Evolutionary conservation across 2,888 invertebrate species (phyloP).

Genomic region (Oxytorus armatus): DNA sequence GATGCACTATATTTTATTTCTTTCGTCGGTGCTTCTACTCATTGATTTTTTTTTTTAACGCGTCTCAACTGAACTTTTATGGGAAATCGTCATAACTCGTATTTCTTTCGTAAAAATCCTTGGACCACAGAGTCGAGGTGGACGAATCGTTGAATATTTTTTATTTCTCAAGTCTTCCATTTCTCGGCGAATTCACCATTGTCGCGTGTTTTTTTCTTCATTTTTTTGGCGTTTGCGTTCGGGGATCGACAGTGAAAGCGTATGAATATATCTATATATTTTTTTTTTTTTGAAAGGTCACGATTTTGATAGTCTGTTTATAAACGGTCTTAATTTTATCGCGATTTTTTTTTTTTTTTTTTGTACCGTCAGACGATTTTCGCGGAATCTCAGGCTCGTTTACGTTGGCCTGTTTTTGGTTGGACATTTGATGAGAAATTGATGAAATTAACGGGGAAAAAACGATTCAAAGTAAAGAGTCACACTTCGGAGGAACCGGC

Average conservation of each 20-base stretch:
- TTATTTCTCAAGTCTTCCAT: conserved; percentile 69
- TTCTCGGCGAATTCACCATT: conserved; percentile 32
- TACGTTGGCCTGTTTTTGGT: neutral
- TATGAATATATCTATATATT: neutral
- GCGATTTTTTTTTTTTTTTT: conserved; percentile 10
- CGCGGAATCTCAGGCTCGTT: neutral
- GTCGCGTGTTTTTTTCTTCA: conserved; percentile 15
- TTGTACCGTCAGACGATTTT: neutral
- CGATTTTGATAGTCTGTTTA: conserved; percentile 7
- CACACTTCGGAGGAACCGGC: conserved; percentile 32
- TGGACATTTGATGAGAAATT: conserved; percentile 3
- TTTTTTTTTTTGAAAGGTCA: neutral
- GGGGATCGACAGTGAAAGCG: neutral
- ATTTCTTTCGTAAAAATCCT: no score
- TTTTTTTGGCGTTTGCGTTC: neutral
- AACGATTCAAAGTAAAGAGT: conserved; percentile 20
- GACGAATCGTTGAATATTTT: conserved; percentile 30
- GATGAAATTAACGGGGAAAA: neutral
- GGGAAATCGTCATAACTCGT: no score
- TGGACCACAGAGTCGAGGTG: conserved; percentile 13
- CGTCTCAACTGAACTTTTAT: neutral
- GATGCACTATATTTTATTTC: no score
- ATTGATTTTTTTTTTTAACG: no score
- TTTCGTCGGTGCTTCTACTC: no score
- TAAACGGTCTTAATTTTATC: conserved; percentile 16